These are phyloP conservation scores for Meteorus cinctellus DNA, from an alignment of 2,888 invertebrate genomes.

Conservation along the genomic window DNA sequence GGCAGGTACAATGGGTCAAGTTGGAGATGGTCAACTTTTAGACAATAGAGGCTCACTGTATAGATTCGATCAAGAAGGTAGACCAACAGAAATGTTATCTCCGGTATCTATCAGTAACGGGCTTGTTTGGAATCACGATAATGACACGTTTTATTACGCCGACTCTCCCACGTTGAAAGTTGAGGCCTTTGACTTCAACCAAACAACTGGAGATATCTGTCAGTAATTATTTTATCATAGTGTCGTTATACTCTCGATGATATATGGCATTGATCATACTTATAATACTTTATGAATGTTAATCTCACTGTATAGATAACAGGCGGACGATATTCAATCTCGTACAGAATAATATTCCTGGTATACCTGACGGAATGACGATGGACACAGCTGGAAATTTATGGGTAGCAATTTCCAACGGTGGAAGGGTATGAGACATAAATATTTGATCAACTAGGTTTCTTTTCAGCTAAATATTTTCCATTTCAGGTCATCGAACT, in stretches of 20 bases:
- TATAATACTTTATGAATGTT: neutral
- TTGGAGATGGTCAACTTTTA: slow-evolving; percentile 63
- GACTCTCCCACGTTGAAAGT: slow-evolving; percentile 82
- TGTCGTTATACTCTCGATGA: neutral
- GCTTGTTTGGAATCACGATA: slow-evolving; percentile 83
- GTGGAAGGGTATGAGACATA: slow-evolving; percentile 76
- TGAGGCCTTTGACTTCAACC: slow-evolving; percentile 82
- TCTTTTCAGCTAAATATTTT: neutral
- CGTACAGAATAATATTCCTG: slow-evolving; percentile 75
- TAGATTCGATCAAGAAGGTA: slow-evolving; percentile 71
- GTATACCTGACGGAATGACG: slow-evolving; percentile 85
- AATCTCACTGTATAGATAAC: slow-evolving; percentile 73
- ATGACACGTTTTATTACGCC: slow-evolving; percentile 84
- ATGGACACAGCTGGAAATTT: slow-evolving; percentile 85
- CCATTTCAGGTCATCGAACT: slow-evolving; percentile 77
- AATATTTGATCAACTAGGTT: neutral
- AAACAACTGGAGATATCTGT: slow-evolving; percentile 77
- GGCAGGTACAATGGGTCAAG: slow-evolving; percentile 72
- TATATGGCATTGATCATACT: neutral
- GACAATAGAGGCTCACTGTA: slow-evolving; percentile 78
- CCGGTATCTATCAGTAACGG: slow-evolving; percentile 85
- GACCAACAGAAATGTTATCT: slow-evolving; percentile 57
- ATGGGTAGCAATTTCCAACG: slow-evolving; percentile 83
- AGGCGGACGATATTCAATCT: slow-evolving; percentile 78
- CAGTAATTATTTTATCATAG: slow-evolving; percentile 57